These are phyloP conservation scores for Plemyria rubiginata DNA, from an alignment of 2,888 invertebrate genomes.

Conservation along the genomic window DNA sequence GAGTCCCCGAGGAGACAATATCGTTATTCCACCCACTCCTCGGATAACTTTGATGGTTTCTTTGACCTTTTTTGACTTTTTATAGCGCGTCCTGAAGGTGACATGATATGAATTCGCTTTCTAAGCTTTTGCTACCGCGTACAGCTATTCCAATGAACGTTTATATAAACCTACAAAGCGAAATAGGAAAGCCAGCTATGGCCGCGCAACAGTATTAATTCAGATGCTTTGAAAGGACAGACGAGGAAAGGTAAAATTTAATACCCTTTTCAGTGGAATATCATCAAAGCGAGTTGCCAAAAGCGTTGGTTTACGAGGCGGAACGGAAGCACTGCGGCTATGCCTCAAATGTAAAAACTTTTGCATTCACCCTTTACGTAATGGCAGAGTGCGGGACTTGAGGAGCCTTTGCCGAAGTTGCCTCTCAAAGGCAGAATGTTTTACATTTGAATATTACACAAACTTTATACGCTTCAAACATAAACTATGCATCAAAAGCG, in stretches of 20 bases:
- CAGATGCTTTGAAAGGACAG: conserved; percentile 67
- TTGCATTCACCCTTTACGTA: conserved; percentile 77
- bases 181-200: conserved; percentile 44
- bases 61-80: conserved; percentile 68
- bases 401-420: conserved; percentile 78
- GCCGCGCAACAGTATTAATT: conserved; percentile 69
- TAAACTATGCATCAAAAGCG: conserved; percentile 28
- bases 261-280: conserved; percentile 68
- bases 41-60: conserved; percentile 63
- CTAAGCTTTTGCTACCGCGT: conserved; percentile 56
- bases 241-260: conserved; percentile 70
- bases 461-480: conserved; percentile 38
- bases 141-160: conserved; percentile 41
- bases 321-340: conserved; percentile 70
- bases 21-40: conserved; percentile 61
- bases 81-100: conserved; percentile 60
- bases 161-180: conserved; percentile 29
- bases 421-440: conserved; percentile 78
- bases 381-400: conserved; percentile 68
- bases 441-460: conserved; percentile 75
- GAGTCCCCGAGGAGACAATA: conserved; percentile 68
- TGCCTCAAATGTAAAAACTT: conserved; percentile 81
- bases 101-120: conserved; percentile 65
- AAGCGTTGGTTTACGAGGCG: conserved; percentile 74
- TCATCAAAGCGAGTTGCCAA: conserved; percentile 81